Evolutionary conservation across 1,140 invertebrate species (phyloP).

Genomic region (Danaus melanippus): DNA sequence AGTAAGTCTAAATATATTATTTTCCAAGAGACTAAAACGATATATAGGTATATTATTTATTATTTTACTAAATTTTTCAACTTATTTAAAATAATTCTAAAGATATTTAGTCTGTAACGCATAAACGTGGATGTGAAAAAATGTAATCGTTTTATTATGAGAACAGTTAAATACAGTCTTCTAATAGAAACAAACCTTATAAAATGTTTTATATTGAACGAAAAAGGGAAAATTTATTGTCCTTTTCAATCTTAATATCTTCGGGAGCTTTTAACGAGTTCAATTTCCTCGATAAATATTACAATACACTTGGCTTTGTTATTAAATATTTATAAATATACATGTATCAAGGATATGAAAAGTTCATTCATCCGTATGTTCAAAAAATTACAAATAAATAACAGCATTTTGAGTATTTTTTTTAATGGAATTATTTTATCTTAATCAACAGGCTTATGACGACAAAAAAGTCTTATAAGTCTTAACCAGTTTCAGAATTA

Average conservation of each 20-base stretch:
- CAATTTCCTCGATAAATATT: constrained; percentile 31
- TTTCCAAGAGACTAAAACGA: too few species aligned
- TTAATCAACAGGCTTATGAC: too few species aligned
- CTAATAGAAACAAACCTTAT: constrained; percentile 23
- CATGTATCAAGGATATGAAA: background rate
- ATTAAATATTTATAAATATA: constrained; percentile 9
- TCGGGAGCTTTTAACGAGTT: constrained; percentile 25
- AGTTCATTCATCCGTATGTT: background rate
- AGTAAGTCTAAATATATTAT: too few species aligned
- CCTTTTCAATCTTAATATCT: constrained; percentile 33
- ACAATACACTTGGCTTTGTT: constrained; percentile 12
- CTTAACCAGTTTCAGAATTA: too few species aligned
- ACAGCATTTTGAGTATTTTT: background rate
- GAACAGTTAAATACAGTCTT: background rate
- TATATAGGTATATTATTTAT: too few species aligned
- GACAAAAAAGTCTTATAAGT: too few species aligned
- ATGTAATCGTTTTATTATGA: too few species aligned
- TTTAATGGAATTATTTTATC: too few species aligned
- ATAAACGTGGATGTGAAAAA: too few species aligned
- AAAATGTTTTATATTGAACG: constrained; percentile 24
- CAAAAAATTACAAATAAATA: constrained; percentile 1
- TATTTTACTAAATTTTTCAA: too few species aligned
- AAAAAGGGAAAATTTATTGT: constrained; percentile 27
- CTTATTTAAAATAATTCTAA: too few species aligned
- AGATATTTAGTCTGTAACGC: too few species aligned